Evolutionary conservation across 2,113 vertebrate species (phyloP).

Genomic region (Electrona antarctica): DNA sequence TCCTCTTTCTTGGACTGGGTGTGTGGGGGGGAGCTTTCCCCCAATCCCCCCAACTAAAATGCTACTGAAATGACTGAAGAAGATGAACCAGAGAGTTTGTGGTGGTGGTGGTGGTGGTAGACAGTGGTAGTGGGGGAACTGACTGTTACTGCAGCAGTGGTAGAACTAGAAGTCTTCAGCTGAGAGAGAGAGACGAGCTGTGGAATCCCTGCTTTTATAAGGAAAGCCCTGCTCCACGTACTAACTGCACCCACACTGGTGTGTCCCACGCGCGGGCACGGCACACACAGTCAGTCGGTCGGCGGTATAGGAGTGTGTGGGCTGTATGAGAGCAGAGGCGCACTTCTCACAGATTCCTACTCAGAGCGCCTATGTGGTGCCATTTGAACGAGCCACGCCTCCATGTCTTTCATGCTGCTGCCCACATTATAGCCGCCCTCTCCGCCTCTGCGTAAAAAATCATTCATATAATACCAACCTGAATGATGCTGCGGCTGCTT

Average conservation of each 20-base stretch:
- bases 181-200: slow-evolving; percentile 15
- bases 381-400: slow-evolving; percentile 44
- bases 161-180: no score
- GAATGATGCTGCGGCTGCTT: neutral
- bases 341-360: slow-evolving; percentile 28
- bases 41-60: no score
- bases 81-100: neutral
- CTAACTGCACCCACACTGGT: slow-evolving; percentile 55
- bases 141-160: no score
- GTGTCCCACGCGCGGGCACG: slow-evolving; percentile 40
- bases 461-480: slow-evolving; percentile 42
- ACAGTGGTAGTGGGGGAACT: slow-evolving; percentile 7
- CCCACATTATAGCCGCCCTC: slow-evolving; percentile 38
- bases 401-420: slow-evolving; percentile 29
- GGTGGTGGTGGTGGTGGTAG: neutral
- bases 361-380: slow-evolving; percentile 20
- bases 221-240: slow-evolving; percentile 60
- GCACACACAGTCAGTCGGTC: slow-evolving; percentile 54
- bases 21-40: neutral
- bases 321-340: slow-evolving; percentile 53
- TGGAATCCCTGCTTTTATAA: slow-evolving; percentile 72
- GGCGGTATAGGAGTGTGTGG: slow-evolving; percentile 5
- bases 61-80: no score
- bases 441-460: slow-evolving; percentile 39
- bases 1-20: slow-evolving; percentile 9